Conservation (phyloP, 2,888 invertebrate species). For the Strigamia maritima region DNA sequence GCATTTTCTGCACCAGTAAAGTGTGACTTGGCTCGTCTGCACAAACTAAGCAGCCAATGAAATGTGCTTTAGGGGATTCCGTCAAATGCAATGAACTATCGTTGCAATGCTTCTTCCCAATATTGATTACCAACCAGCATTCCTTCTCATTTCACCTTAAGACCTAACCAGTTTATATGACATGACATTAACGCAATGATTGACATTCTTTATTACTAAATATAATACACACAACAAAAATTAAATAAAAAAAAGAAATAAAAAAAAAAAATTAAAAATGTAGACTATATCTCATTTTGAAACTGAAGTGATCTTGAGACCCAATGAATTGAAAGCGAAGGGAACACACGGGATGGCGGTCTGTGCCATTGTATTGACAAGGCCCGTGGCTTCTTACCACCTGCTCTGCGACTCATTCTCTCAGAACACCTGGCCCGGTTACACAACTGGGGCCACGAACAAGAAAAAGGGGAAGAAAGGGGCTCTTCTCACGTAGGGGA, state of each 20-base stretch:
- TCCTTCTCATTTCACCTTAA: neutral
- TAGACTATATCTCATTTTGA: neutral
- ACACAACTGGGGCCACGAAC: conserved; percentile 1
- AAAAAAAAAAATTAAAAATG: too few relatives aligned
- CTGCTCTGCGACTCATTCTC: neutral
- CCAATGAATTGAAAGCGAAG: neutral
- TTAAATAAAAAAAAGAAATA: too few relatives aligned
- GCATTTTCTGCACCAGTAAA: conserved; percentile 16
- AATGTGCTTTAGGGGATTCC: conserved; percentile 16
- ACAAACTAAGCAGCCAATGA: conserved; percentile 20
- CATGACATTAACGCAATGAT: too few relatives aligned
- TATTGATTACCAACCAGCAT: neutral
- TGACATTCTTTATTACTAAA: too few relatives aligned
- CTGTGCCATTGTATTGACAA: neutral
- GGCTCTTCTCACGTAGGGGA: neutral
- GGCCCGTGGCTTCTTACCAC: conserved; percentile 23
- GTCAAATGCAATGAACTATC: conserved; percentile 18
- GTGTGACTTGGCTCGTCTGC: conserved; percentile 23
- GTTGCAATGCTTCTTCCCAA: conserved; percentile 7
- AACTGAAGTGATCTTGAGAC: neutral
- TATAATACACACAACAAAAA: too few relatives aligned
- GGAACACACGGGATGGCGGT: neutral
- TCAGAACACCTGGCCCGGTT: neutral
- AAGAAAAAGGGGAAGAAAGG: neutral
- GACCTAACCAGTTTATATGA: neutral